These are phyloP conservation scores for Corticium candelabrum DNA, from an alignment of 37 sponge, comb jelly and placozoan genomes.

Conservation along the genomic window DNA sequence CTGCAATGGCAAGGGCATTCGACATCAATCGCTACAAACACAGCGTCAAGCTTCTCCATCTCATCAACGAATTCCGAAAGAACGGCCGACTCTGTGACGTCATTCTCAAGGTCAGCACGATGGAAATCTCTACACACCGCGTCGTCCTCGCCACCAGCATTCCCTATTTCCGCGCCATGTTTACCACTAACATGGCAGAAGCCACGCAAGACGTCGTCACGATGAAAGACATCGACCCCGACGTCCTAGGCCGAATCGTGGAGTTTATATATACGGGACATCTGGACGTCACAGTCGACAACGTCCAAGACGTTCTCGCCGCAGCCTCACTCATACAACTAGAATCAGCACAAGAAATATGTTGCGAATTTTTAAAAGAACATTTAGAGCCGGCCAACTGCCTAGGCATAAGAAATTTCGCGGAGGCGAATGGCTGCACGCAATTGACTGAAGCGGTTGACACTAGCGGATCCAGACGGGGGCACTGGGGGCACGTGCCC, in stretches of 20 bases:
- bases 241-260: slow-evolving; percentile 55
- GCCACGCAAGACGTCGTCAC: slow-evolving; percentile 65
- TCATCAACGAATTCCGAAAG: slow-evolving; percentile 53
- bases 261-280: slow-evolving; percentile 86
- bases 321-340: slow-evolving; percentile 87
- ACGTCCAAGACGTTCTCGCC: slow-evolving; percentile 83
- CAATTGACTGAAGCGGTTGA: slow-evolving; percentile 50
- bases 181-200: slow-evolving; percentile 67
- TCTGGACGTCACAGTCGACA: slow-evolving; percentile 69
- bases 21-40: neutral
- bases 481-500: no score
- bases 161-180: slow-evolving; percentile 90
- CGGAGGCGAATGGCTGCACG: slow-evolving; percentile 73
- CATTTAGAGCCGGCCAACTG: slow-evolving; percentile 86
- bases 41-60: slow-evolving; percentile 31
- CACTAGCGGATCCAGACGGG: no score
- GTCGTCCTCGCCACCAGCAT: slow-evolving; percentile 76
- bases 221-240: slow-evolving; percentile 69
- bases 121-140: slow-evolving; percentile 62
- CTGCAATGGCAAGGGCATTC: no score
- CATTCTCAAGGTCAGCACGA: slow-evolving; percentile 38
- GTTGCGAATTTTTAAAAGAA: slow-evolving; percentile 82
- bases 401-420: slow-evolving; percentile 83
- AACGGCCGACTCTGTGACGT: slow-evolving; percentile 80
- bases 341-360: slow-evolving; percentile 68